phyloP scores from a whole-genome alignment of 2,797 vertebrate genomes.

The Podarcis lilfordi region DNA sequence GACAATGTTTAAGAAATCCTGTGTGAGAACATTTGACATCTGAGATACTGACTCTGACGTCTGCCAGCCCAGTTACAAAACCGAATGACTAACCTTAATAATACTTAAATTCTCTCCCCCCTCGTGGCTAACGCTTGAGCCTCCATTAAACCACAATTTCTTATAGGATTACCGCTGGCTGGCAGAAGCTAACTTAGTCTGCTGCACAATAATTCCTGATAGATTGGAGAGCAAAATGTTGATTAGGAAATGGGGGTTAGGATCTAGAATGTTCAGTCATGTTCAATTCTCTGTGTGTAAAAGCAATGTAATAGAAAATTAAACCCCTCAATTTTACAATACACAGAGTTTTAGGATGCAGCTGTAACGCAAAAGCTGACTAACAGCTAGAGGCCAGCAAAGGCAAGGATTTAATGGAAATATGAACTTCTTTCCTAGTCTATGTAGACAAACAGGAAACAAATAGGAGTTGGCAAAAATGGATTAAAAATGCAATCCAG shows the following conservation, averaged over 20 bases:
- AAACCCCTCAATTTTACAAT: slow-evolving; percentile 5
- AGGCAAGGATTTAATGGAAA: background rate
- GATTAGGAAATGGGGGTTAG: slow-evolving; percentile 11
- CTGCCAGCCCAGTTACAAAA: background rate
- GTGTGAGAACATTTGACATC: background rate
- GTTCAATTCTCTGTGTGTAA: background rate
- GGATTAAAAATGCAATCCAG: background rate
- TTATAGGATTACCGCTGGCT: background rate
- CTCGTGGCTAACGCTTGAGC: background rate
- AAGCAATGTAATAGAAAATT: background rate
- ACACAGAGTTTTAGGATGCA: background rate
- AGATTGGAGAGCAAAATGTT: background rate
- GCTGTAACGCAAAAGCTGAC: background rate
- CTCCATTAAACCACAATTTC: background rate
- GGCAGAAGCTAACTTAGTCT: background rate
- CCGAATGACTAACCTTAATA: background rate
- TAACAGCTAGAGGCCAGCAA: slow-evolving; percentile 8
- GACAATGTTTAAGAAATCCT: slow-evolving; percentile 1
- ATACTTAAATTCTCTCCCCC: background rate
- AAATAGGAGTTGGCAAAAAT: background rate
- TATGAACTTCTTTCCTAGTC: background rate
- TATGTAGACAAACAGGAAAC: background rate
- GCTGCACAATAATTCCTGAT: background rate
- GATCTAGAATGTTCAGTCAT: slow-evolving; percentile 5
- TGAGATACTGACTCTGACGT: rapidly evolving